These are phyloP conservation scores for Aplocera efformata DNA, from an alignment of 2,888 invertebrate genomes.

Conservation along the genomic window DNA sequence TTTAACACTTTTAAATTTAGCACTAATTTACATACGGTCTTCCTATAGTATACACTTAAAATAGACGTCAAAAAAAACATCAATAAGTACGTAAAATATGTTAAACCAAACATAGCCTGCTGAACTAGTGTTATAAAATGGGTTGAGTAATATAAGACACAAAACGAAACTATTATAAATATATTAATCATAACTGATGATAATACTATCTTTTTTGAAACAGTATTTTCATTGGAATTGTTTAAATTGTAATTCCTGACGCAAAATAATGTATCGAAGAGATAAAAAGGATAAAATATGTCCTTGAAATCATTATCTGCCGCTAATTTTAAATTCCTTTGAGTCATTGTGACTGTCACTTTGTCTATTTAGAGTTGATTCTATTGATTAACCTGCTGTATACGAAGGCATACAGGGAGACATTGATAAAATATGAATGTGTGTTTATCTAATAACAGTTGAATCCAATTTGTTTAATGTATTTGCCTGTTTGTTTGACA, in stretches of 20 bases:
- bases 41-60: not conserved
- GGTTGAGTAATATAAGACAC: not conserved
- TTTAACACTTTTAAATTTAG: not conserved
- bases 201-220: not conserved
- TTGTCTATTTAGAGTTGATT: too few species aligned
- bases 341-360: too few species aligned
- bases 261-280: too few species aligned
- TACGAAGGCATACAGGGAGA: too few species aligned
- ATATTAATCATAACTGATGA: not conserved
- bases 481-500: too few species aligned
- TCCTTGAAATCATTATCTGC: too few species aligned
- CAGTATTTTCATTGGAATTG: not conserved
- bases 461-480: too few species aligned
- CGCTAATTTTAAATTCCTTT: too few species aligned
- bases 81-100: not conserved
- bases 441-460: too few species aligned
- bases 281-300: too few species aligned
- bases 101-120: not conserved
- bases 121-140: not conserved
- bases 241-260: not conserved
- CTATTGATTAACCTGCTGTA: too few species aligned
- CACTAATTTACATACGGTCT: not conserved
- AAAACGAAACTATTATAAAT: not conserved
- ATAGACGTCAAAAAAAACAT: not conserved
- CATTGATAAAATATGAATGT: too few species aligned